These are phyloP conservation scores for Myanophis thanlyinensis DNA, from an alignment of 2,113 vertebrate species.

Conservation along the genomic window DNA sequence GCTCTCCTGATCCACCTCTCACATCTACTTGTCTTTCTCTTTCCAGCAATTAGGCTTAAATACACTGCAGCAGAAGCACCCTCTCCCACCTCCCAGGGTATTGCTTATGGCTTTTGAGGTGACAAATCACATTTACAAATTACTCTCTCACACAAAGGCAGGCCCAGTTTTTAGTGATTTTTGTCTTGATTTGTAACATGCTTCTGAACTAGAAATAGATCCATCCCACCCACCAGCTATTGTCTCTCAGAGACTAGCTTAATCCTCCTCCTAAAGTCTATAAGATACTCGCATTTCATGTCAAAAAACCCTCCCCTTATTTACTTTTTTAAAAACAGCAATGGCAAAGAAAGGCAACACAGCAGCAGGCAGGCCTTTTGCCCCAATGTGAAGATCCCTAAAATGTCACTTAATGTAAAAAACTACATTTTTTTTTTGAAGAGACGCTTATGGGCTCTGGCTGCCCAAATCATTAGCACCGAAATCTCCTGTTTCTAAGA, in stretches of 20 bases:
- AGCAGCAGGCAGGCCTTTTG: background rate
- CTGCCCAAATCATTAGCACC: background rate
- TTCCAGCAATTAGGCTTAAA: slow-evolving; percentile 73
- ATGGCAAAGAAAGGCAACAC: background rate
- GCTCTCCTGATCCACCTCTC: slow-evolving; percentile 70
- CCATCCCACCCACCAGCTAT: slow-evolving; percentile 28
- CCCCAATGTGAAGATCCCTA: background rate
- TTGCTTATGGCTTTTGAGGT: slow-evolving; percentile 66
- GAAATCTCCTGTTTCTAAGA: background rate
- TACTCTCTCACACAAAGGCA: slow-evolving; percentile 65
- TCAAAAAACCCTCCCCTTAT: background rate
- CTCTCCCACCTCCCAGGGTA: slow-evolving; percentile 37
- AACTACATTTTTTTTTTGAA: background rate
- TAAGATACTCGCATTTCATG: background rate
- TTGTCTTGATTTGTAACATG: slow-evolving; percentile 60
- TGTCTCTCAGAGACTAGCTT: slow-evolving; percentile 6
- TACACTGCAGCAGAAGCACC: slow-evolving; percentile 68
- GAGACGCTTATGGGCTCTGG: background rate
- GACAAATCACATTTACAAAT: slow-evolving; percentile 75
- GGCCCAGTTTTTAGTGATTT: slow-evolving; percentile 60
- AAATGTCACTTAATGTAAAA: background rate
- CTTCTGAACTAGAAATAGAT: slow-evolving; percentile 42
- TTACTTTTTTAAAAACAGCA: background rate
- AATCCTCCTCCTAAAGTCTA: no score
- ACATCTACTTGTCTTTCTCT: slow-evolving; percentile 65